Conservation (phyloP, 2,797 vertebrate species). For the Streptopelia turtur region DNA sequence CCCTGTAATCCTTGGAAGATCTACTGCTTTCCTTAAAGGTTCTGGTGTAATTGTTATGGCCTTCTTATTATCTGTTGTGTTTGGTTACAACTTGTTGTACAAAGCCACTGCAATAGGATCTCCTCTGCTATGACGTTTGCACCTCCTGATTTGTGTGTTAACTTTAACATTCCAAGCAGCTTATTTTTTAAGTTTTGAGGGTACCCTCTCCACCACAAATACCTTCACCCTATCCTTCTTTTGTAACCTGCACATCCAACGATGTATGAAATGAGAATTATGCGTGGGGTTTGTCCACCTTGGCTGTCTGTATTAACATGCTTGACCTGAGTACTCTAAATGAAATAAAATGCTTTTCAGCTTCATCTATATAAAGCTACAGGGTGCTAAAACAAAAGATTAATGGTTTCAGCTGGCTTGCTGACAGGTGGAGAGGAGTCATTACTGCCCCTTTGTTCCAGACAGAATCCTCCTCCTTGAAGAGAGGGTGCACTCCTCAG, state of each 20-base stretch:
- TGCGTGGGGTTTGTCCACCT: neutral
- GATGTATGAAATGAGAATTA: neutral
- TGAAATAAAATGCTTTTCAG: slow-evolving; percentile 13
- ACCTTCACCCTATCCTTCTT: neutral
- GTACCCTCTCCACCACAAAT: neutral
- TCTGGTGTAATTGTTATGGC: neutral
- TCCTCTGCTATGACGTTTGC: neutral
- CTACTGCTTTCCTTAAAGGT: neutral
- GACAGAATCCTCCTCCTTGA: slow-evolving; percentile 23
- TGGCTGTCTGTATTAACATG: neutral
- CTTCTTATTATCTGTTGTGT: neutral
- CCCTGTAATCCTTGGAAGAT: neutral
- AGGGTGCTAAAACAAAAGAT: neutral
- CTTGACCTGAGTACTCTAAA: neutral
- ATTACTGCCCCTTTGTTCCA: slow-evolving; percentile 24
- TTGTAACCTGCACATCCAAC: neutral
- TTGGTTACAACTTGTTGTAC: neutral
- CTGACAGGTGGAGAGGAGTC: neutral
- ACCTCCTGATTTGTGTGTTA: neutral
- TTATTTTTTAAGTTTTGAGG: neutral
- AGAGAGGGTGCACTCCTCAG: neutral
- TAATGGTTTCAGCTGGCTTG: neutral
- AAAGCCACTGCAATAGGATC: neutral
- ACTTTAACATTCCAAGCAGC: neutral
- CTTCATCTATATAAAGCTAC: slow-evolving; percentile 4